Evolutionary conservation across 2,797 vertebrate genomes (phyloP), one percentile per base, ranked within the genome.

Genomic region (Diplodus puntazzo): DNA sequence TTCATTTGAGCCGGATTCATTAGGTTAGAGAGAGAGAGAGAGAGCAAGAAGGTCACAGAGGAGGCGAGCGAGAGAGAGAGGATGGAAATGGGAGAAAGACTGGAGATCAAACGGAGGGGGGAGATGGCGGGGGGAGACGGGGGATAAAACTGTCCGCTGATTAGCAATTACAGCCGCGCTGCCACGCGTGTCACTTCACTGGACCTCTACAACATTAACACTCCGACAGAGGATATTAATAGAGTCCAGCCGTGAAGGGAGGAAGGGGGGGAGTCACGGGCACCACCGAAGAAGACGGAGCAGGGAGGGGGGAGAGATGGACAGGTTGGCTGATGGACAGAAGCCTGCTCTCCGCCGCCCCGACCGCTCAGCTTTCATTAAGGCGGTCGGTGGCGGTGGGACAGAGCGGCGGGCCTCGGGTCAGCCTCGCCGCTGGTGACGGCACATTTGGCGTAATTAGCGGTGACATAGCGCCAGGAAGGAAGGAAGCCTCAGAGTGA

Each of bases 201-300:
- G 92, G 92, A 93, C 92, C 93, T 92, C 92, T 82, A 77, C 94
- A 90, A 89, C 94, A 94, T 95, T 94, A 95, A 93, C 94, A 83
- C 86, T 60, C 77, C 88, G 88, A 92, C 94, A 84, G 73, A 80
- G 79, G 89, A 84, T 92, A 94, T 93, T 95, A 96, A 95, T 94
- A 94, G 94, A 94, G 92, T 93, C 94, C 86, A 87, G 90, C 87
- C 79, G 76, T 60, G 78, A 76, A 73, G 82, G 81, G 61, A 16
- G 71, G 69, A 27, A 57, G 66, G 60, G 80, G 80, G 90, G 95
- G 93, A 8, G 49, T 17, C 1, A 11, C 20, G 49, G 68, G 67
- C 54, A 48, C 63, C 69, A 48, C 74, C 91, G 94, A 94, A 46
- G 52, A 77, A 64, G 73, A 62, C 21, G 34, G 87, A 59, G n/a